Evolutionary conservation across 2,113 vertebrate genomes (phyloP).

Genomic region (Hassar affinis): DNA sequence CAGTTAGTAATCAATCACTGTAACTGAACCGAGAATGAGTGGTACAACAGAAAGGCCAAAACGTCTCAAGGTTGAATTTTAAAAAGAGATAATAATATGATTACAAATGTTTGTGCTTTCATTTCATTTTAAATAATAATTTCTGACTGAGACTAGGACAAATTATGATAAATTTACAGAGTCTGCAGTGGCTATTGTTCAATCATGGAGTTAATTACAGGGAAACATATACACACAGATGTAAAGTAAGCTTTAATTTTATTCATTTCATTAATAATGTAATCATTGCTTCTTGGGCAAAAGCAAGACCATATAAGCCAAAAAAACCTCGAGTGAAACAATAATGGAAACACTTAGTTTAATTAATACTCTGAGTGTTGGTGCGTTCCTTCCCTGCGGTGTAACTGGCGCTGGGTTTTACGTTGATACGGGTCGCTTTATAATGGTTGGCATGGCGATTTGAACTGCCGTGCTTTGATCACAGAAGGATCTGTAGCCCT

Average conservation of each 20-base stretch:
- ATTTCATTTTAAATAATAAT: background rate
- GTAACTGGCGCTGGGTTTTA: constrained; percentile 55
- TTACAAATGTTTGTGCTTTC: background rate
- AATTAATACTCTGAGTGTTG: constrained; percentile 21
- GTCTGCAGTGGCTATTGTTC: background rate
- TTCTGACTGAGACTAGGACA: background rate
- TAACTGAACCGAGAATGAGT: background rate
- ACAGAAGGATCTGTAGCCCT: constrained; percentile 58
- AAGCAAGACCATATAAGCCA: background rate
- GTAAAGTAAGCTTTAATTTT: background rate
- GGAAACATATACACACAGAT: background rate
- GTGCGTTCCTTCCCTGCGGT: constrained; percentile 25
- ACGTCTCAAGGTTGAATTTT: background rate
- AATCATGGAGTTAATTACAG: background rate
- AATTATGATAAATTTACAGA: background rate
- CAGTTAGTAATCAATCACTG: background rate
- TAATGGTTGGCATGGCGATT: constrained; percentile 63
- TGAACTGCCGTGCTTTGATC: constrained; percentile 65
- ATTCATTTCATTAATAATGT: background rate
- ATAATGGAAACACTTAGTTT: background rate
- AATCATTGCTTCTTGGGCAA: background rate
- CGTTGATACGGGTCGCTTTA: constrained; percentile 38
- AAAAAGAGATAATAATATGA: background rate
- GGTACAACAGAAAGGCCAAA: background rate
- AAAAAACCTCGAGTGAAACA: background rate